These are phyloP conservation scores for Sebastiscus tertius DNA, from an alignment of 2,797 vertebrate species.

Conservation along the genomic window DNA sequence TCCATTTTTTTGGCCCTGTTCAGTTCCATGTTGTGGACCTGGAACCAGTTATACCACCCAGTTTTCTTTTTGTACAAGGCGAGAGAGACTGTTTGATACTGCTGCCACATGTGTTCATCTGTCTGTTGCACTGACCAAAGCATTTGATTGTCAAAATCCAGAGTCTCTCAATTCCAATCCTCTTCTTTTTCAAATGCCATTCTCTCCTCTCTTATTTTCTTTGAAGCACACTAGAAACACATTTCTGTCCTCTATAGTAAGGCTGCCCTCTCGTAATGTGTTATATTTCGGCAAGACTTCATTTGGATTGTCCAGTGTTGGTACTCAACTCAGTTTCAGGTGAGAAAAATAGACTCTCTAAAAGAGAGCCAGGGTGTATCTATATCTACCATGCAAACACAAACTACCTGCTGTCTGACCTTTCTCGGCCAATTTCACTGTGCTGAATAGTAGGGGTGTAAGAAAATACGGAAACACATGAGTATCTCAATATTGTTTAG, in stretches of 20 bases:
- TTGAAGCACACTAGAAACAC: constrained; percentile 19
- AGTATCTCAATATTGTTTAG: no score
- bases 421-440: background rate
- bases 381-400: background rate
- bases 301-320: background rate
- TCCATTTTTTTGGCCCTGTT: background rate
- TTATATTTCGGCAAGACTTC: background rate
- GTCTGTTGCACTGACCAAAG: constrained; percentile 15
- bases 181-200: constrained; percentile 28
- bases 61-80: background rate
- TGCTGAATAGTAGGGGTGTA: background rate
- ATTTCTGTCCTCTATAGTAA: background rate
- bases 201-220: constrained; percentile 1
- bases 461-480: no score
- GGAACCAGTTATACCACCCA: background rate
- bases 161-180: constrained; percentile 1
- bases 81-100: background rate
- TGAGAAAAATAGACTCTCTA: background rate
- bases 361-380: background rate
- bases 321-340: background rate
- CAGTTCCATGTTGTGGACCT: background rate
- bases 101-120: constrained; percentile 4
- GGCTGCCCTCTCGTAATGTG: background rate
- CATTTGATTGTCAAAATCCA: constrained; percentile 20
- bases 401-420: background rate